These are phyloP conservation scores for Psilopsiagon aymara DNA, from an alignment of 2,113 vertebrate species.

Conservation along the genomic window DNA sequence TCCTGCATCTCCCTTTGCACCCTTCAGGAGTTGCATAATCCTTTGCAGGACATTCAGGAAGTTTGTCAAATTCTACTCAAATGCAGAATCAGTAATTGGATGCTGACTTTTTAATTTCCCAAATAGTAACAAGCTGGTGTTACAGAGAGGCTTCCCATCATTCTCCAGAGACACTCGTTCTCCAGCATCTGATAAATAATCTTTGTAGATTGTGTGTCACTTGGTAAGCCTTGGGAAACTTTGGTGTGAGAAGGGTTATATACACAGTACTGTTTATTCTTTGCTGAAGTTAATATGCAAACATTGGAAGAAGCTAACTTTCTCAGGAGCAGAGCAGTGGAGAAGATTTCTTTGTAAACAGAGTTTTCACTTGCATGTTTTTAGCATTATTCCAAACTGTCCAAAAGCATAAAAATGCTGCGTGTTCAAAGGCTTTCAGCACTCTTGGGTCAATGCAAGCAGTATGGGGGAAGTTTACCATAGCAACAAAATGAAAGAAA, in stretches of 20 bases:
- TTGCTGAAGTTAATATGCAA: neutral
- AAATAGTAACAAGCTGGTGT: neutral
- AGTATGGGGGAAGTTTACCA: conserved; percentile 54
- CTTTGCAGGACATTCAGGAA: neutral
- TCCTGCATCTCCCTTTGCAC: neutral
- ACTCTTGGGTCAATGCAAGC: conserved; percentile 24
- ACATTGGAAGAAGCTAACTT: neutral
- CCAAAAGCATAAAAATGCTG: neutral
- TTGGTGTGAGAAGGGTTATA: neutral
- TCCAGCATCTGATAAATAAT: neutral
- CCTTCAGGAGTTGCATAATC: neutral
- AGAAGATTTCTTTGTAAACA: neutral
- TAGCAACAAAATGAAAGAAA: conserved; percentile 64
- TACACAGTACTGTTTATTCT: neutral
- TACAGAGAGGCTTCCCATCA: neutral
- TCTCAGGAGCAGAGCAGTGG: neutral
- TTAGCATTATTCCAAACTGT: neutral
- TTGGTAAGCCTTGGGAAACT: neutral
- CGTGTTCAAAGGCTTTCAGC: neutral
- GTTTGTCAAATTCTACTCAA: neutral
- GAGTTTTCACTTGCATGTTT: neutral
- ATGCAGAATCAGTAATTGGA: neutral
- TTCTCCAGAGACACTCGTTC: neutral
- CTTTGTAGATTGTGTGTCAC: neutral
- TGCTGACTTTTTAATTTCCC: neutral